Percentiles rank a stretch among this genome's conserved stretches.
Conservation (phyloP, 2,113 vertebrate species). For the Ramphastos sulfuratus region DNA sequence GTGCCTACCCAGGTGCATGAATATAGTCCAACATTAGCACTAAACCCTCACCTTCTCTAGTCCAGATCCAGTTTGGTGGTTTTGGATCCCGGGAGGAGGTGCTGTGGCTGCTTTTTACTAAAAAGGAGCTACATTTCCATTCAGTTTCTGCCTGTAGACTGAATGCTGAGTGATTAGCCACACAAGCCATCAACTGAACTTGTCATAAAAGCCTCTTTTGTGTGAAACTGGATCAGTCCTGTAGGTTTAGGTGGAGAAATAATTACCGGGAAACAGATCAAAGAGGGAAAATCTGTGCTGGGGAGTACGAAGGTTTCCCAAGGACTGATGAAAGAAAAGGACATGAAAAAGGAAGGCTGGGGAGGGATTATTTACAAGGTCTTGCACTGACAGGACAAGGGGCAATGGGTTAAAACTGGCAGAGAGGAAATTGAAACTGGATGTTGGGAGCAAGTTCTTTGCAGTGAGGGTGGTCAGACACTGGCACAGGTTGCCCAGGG, state of each 20-base stretch:
- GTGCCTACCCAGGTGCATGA: no score
- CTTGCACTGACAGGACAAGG: no score
- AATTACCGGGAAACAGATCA: not conserved
- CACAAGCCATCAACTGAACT: not conserved
- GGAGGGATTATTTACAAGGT: no score
- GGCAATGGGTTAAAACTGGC: no score
- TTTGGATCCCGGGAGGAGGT: not conserved
- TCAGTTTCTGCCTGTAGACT: not conserved
- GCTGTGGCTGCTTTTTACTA: not conserved
- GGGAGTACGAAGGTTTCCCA: not conserved
- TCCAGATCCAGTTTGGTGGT: not conserved
- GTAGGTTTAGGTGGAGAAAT: not conserved
- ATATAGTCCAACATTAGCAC: not conserved
- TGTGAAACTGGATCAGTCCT: not conserved
- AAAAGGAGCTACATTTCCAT: not conserved
- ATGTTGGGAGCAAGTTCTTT: no score
- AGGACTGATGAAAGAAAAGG: not conserved
- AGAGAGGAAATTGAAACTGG: no score
- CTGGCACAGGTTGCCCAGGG: no score
- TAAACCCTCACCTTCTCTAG: not conserved
- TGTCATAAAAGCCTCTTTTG: not conserved
- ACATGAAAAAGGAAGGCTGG: no score
- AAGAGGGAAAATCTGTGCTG: not conserved
- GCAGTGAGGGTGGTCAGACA: no score
- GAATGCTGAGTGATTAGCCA: not conserved